Evolutionary conservation across 2,797 vertebrate genomes (phyloP), one percentile per base, ranked within the genome.

Genomic region (Pelochelys cantorii): DNA sequence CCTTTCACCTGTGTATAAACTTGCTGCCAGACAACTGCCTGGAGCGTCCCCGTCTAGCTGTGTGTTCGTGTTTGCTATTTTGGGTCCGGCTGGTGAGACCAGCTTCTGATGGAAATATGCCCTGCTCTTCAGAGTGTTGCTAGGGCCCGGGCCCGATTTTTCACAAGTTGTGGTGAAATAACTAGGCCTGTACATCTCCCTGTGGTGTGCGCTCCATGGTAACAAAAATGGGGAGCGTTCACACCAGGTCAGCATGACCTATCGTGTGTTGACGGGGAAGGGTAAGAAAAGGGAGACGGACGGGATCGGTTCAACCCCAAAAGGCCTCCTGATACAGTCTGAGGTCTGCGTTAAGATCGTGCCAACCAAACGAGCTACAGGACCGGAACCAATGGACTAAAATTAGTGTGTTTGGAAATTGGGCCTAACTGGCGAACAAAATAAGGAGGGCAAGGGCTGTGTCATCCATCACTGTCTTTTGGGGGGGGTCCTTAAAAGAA

Each of bases 21-120:
- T 13, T 0, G 0, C 2, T 56, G 29, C 86, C 23, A 75, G 74
- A 71, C 13, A 29, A 81, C 52, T 29, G 27, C 4, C 80, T 0
- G 0, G 55, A 79, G 59, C 8, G 17, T 88, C 6, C 54, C 84
- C 87, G 65, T 52, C 31, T 7, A 25, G 42, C 37, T 25, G 22
- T 5, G 25, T 5, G n/a, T 20, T 71, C 23, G 48, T 29, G 7
- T 0, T 54, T 3, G 0, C 78, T 37, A 12, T 29, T 84, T 86
- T 86, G 52, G 10, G 79, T 80, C 17, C 74, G 57, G 42, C 0
- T 65, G 42, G 25, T 3, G 1, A 91, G 54, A 25, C 25, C 62
- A 34, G 3, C 62, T 54, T 5, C 65, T 85, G 11, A 3, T 7
- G 13, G 74, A 11, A 85, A n/a, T 53, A 14, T 13, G 3, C 80